These are phyloP conservation scores for Anneissia japonica DNA, from an alignment of 35 echinoderm and acorn worm species.

Conservation along the genomic window DNA sequence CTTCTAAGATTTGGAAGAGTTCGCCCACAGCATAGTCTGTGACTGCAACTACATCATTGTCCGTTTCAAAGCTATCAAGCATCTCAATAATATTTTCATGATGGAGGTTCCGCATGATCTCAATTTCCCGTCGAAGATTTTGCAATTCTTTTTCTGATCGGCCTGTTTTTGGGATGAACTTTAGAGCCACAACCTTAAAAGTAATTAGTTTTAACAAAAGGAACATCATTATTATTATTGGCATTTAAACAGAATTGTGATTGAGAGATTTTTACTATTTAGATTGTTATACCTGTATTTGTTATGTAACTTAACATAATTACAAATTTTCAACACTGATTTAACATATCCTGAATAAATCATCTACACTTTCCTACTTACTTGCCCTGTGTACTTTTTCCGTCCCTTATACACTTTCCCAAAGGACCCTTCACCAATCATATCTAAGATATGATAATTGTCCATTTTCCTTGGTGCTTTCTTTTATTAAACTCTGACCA, in stretches of 20 bases:
- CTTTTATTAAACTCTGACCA: too few species aligned
- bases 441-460: constrained; percentile 89
- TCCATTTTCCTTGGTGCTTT: constrained; percentile 48
- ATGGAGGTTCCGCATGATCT: constrained; percentile 79
- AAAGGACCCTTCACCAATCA: constrained; percentile 93
- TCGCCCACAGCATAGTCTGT: constrained; percentile 98
- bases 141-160: constrained; percentile 86
- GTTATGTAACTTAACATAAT: neutral
- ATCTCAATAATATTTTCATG: constrained; percentile 97
- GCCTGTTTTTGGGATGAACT: constrained; percentile 92
- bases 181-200: constrained; percentile 73
- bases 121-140: constrained; percentile 82
- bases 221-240: too few species aligned
- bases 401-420: constrained; percentile 94
- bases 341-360: too few species aligned
- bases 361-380: neutral
- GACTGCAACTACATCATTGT: constrained; percentile 90
- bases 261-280: too few species aligned
- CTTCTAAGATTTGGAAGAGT: constrained; percentile 89
- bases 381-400: constrained; percentile 81
- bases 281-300: too few species aligned
- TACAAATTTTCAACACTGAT: too few species aligned
- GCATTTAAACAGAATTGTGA: neutral
- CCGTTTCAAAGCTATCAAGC: constrained; percentile 97
- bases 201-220: too few species aligned